Conservation (phyloP, 2,888 invertebrate genomes). For the Mesopsocus fuscifrons region DNA sequence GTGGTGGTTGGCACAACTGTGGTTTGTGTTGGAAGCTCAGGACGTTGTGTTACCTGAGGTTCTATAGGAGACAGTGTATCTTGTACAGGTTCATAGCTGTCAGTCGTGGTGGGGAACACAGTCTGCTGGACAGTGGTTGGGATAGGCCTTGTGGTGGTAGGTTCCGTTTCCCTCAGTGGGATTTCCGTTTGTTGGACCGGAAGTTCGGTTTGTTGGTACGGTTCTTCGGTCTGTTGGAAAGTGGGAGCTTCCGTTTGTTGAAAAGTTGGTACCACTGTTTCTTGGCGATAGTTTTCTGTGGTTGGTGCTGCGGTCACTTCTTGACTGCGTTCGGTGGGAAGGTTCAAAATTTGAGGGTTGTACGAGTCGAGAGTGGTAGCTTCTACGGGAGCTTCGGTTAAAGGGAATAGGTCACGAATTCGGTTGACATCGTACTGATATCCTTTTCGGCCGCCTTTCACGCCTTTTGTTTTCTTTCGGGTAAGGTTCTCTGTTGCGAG, state of each 20-base stretch:
- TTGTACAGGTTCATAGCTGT: not conserved
- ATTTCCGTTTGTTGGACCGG: not conserved
- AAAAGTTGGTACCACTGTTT: not conserved
- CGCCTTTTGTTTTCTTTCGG: not conserved
- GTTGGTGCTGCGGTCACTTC: not conserved
- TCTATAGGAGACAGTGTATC: not conserved
- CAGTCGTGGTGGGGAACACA: not conserved
- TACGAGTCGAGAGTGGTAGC: not conserved
- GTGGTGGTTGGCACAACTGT: not conserved
- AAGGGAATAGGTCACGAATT: not conserved
- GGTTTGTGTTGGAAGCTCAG: not conserved
- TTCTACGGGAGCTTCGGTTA: not conserved
- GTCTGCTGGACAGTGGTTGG: not conserved
- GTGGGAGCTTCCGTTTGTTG: not conserved
- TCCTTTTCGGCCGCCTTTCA: not conserved
- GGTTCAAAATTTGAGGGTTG: not conserved
- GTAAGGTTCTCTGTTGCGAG: not conserved
- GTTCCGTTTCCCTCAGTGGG: not conserved
- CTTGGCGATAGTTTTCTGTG: not conserved
- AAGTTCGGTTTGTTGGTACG: conserved; percentile 15
- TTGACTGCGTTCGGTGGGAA: not conserved
- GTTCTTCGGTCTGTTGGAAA: not conserved
- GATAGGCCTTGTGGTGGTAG: not conserved
- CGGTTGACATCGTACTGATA: not conserved
- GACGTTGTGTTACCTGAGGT: not conserved